phyloP scores from a whole-genome alignment of 1,140 invertebrate genomes.

The Dinoponera quadriceps region DNA sequence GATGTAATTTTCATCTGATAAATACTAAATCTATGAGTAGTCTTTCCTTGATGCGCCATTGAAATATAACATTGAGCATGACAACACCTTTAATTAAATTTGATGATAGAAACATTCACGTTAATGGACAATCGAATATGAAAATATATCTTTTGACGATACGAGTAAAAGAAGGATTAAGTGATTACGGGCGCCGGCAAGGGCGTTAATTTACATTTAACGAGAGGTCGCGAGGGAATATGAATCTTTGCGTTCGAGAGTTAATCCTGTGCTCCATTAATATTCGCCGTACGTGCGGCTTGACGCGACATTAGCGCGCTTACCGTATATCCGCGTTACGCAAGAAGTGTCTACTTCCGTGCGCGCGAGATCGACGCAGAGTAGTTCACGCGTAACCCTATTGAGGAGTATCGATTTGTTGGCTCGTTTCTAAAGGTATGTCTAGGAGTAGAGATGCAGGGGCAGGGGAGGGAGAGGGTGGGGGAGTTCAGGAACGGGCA shows the following conservation, averaged over 20 bases:
- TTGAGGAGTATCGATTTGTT: slow-evolving; percentile 41
- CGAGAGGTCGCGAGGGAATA: not conserved
- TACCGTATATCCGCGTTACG: slow-evolving; percentile 1
- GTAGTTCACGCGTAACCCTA: slow-evolving; percentile 31
- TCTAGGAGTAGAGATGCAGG: not conserved
- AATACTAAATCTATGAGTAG: too few species aligned
- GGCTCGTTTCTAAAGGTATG: slow-evolving; percentile 2
- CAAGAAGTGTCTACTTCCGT: slow-evolving; percentile 36
- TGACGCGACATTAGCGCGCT: slow-evolving; percentile 3
- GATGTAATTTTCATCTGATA: too few species aligned
- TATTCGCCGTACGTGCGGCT: slow-evolving; percentile 2
- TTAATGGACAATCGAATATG: not conserved
- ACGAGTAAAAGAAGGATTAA: not conserved
- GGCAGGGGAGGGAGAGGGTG: too few species aligned
- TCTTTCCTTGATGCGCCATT: too few species aligned
- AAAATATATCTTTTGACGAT: not conserved
- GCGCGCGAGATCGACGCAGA: not conserved
- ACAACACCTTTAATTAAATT: too few species aligned
- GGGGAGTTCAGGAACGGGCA: not conserved
- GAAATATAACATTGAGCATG: too few species aligned
- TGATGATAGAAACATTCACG: not conserved
- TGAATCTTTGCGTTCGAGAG: not conserved
- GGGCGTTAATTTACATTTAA: not conserved
- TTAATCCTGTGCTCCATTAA: slow-evolving; percentile 18
- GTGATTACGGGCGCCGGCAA: not conserved